Conservation (phyloP, 1,140 invertebrate genomes). For the Helicoverpa armigera region DNA sequence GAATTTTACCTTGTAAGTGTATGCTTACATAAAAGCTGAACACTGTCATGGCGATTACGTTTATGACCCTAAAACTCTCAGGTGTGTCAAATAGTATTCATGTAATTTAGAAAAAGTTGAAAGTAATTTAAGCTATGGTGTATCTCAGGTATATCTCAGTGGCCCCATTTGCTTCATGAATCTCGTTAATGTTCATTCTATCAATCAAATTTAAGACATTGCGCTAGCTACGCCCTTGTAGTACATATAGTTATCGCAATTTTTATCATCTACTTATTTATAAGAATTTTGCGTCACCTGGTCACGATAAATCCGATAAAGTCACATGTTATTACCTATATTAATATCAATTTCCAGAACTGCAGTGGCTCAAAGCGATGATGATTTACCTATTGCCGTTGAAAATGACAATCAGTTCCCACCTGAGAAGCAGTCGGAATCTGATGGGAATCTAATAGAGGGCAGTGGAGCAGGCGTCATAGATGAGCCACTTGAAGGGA, state of each 20-base stretch:
- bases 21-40: too few relatives aligned
- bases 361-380: slow-evolving; percentile 66
- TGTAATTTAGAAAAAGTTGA: too few relatives aligned
- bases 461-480: slow-evolving; percentile 70
- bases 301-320: slow-evolving; percentile 73
- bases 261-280: slow-evolving; percentile 78
- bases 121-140: too few relatives aligned
- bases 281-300: slow-evolving; percentile 78
- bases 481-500: slow-evolving; percentile 61
- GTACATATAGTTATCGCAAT: slow-evolving; percentile 70
- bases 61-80: too few relatives aligned
- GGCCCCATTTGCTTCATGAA: not conserved
- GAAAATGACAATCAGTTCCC: slow-evolving; percentile 78
- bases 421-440: slow-evolving; percentile 68
- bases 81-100: too few relatives aligned
- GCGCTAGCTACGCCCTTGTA: slow-evolving; percentile 72
- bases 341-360: slow-evolving; percentile 70
- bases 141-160: not conserved
- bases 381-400: slow-evolving; percentile 72
- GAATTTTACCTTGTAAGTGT: too few relatives aligned
- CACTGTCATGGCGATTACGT: too few relatives aligned
- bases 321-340: slow-evolving; percentile 71
- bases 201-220: slow-evolving; percentile 44
- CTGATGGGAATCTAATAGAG: slow-evolving; percentile 64
- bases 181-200: slow-evolving; percentile 36